Evolutionary conservation across 2,797 vertebrate species (phyloP), one percentile per base, ranked within the genome.

Genomic region (Allobates femoralis): DNA sequence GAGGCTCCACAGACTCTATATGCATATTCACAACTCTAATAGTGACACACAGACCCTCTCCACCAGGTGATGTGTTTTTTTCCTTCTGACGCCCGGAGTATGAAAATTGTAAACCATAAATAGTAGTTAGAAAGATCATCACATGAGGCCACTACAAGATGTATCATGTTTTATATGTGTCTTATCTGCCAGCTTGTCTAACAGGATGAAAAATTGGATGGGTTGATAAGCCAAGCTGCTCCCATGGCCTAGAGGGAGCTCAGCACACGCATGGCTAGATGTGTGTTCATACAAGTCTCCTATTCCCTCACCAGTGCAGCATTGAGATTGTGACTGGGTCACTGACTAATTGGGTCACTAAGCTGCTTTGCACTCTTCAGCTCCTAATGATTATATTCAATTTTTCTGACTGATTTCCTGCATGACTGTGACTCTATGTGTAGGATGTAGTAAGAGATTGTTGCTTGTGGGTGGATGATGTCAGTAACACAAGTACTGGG

Each of bases 331-430:
- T 60, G 85, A 82, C 28, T 78, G 79, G 85, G 85, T 86, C 79
- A 86, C 2, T 82, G 73, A 41, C 79, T 86, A 86, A 82, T 82
- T 86, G 79, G 85, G 85, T 86, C 85, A 86, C 69, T 67, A 56
- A 86, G 69, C 60, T 81, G 58, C 76, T 86, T 76, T 86, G 28
- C 46, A 51, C 78, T 75, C 26, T 53, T 71, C 66, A 75, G 55
- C 56, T 81, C 53, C 58, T 76, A 82, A 62, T 86, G 85, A 77
- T 67, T 86, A 86, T 82, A 86, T 62, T 46, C n/a, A 73, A 55
- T 76, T 62, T 76, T 82, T 86, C 67, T 76, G 71, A 75, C 32
- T 69, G 79, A 82, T 80, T 81, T 81, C 46, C 85, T 69, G 30
- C 23, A 23, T 55, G 58, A 76, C 73, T 86, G 69, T 66, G 37